phyloP scores from a whole-genome alignment of 2,797 vertebrate genomes.

The Crenichthys baileyi region DNA sequence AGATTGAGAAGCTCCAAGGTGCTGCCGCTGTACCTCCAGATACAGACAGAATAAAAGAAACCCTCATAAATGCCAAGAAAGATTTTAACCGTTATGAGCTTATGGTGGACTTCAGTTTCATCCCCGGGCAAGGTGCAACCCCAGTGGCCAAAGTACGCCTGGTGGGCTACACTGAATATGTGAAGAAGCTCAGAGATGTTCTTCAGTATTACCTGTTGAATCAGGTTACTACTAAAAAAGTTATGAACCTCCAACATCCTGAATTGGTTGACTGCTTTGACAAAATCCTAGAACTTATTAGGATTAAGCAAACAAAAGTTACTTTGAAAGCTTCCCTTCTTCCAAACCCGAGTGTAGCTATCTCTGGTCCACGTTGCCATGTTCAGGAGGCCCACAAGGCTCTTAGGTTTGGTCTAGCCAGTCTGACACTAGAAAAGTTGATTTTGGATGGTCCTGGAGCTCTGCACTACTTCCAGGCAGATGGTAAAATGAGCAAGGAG shows the following conservation, averaged over 20 bases:
- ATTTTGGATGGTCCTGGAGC: constrained; percentile 58
- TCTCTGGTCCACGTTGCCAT: constrained; percentile 60
- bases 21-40: constrained; percentile 23
- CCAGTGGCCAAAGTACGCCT: constrained; percentile 39
- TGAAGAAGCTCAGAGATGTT: constrained; percentile 52
- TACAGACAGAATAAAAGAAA: constrained; percentile 49
- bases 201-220: constrained; percentile 54
- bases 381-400: constrained; percentile 37
- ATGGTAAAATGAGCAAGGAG: constrained; percentile 38
- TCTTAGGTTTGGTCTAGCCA: constrained; percentile 28
- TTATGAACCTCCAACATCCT: constrained; percentile 39
- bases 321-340: constrained; percentile 7
- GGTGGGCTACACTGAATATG: constrained; percentile 63
- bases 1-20: constrained; percentile 43
- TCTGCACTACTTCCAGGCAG: constrained; percentile 21
- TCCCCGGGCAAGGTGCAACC: constrained; percentile 1
- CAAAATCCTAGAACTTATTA: constrained; percentile 44
- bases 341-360: constrained; percentile 41
- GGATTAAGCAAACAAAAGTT: constrained; percentile 38
- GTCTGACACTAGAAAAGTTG: constrained; percentile 25
- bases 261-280: constrained; percentile 62
- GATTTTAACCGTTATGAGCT: constrained; percentile 39
- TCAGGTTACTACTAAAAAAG: constrained; percentile 33
- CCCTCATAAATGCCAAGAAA: constrained; percentile 36
- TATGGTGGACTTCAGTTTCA: constrained; percentile 56